Base-by-base conservation (phyloP, 2,113 vertebrate genomes). In the Elaphurus davidianus region DNA sequence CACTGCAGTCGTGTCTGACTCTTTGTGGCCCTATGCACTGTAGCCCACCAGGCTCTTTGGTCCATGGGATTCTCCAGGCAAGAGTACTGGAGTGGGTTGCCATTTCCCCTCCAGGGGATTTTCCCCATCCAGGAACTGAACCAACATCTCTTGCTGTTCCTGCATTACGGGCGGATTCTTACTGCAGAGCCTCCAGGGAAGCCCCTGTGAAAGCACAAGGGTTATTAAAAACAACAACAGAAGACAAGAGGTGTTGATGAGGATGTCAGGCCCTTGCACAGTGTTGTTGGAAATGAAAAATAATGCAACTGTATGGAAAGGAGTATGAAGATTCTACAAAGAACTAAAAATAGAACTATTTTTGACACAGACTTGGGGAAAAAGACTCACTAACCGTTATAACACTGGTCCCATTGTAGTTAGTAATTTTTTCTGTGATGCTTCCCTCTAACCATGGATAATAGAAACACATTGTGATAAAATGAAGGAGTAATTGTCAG, bases 311-410 rank as follows among this genome's bases (percentile, higher is more conserved):
- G 64, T 62, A 62, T 62, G 60, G 60, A 33, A 78, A 78, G 12
- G 25, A 78, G 6, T 45, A 45, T 45, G 74, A 7, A 45, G 14
- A n/a, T 2, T n/a, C 62, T n/a, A 9, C 7, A 78, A 43, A 78
- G 60, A 62, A 45, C 28, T 78, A 78, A 78, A 28, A 45, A 15
- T 28, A 74, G 25, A 78, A 8, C 74, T 6, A 36, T 40, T 43
- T 62, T 30, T 5, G 0, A 43, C 36, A 74, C 6, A 43, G 36
- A 23, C 21, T 43, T 25, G 10, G 71, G 71, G 36, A 1, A 40
- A 74, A 74, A 23, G 21, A 74, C 11, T 36, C 36, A 21, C 6
- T 25, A 74, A 40, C 71, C 36, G 3, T 74, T 25, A 7, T 74
- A 36, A 74, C 21, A 25, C 11, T 13, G 21, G 21, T 74, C 71